Evolutionary conservation across 2,797 vertebrate genomes (phyloP).

Genomic region (Pantherophis alleghaniensis): DNA sequence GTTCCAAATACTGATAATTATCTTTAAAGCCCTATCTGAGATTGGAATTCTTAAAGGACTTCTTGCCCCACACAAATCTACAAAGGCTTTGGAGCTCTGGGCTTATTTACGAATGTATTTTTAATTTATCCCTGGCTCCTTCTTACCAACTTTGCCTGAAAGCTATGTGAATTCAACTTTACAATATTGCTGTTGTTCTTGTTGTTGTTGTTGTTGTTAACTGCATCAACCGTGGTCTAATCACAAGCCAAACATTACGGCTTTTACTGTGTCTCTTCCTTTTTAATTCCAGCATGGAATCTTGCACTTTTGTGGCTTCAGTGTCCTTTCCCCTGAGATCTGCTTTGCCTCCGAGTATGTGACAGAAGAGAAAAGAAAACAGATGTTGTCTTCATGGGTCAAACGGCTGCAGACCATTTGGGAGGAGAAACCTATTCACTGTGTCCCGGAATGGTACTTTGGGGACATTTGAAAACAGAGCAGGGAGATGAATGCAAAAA

Average conservation of each 20-base stretch:
- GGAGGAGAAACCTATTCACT: conserved; percentile 77
- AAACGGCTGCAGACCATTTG: conserved; percentile 74
- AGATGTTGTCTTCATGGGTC: conserved; percentile 76
- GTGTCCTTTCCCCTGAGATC: conserved; percentile 83
- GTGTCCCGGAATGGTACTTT: conserved; percentile 76
- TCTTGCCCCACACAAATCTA: not conserved
- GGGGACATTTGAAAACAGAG: conserved; percentile 36
- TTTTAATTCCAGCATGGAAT: conserved; percentile 76
- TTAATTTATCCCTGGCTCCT: not conserved
- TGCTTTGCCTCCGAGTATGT: conserved; percentile 73
- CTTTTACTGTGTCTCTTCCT: not conserved
- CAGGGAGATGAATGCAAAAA: not conserved
- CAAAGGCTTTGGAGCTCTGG: not conserved
- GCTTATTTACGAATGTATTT: not conserved
- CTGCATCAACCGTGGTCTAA: not conserved
- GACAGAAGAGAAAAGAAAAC: conserved; percentile 62
- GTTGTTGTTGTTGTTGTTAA: too few species aligned
- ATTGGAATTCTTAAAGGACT: not conserved
- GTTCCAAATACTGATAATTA: not conserved
- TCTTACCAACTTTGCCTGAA: not conserved
- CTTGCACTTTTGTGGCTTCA: conserved; percentile 85
- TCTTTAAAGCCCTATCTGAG: not conserved
- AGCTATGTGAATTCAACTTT: not conserved
- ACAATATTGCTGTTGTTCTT: not conserved
- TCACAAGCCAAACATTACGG: not conserved